phyloP scores from a whole-genome alignment of 2,797 vertebrate species.

The Rhyacichthys aspro region DNA sequence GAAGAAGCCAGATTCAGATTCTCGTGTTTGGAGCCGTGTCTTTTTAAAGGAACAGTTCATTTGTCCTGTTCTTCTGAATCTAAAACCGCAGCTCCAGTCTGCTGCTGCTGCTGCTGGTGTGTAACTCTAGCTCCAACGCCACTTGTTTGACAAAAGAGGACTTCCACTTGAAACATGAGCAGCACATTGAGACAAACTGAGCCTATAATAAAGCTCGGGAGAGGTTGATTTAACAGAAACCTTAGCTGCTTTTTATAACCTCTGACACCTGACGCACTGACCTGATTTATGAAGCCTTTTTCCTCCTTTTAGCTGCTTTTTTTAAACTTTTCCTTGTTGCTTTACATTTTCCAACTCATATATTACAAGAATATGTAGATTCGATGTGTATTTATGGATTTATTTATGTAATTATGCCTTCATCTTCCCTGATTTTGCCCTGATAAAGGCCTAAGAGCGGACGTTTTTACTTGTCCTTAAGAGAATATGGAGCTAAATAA shows the following conservation, averaged over 20 bases:
- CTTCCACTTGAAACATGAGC: background rate
- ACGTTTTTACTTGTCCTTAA: no score
- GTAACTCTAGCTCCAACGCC: background rate
- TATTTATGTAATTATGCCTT: no score
- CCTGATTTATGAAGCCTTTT: constrained; percentile 7
- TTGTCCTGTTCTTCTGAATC: background rate
- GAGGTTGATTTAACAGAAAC: background rate
- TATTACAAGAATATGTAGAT: no score
- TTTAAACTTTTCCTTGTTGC: background rate
- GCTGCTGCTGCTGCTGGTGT: no score
- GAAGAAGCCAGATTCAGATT: no score
- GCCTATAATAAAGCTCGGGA: background rate
- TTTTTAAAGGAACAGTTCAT: background rate
- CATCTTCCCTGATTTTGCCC: no score
- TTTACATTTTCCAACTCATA: no score
- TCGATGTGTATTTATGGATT: no score
- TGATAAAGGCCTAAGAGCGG: no score
- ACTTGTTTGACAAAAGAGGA: background rate
- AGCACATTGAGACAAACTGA: background rate
- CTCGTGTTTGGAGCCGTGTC: no score
- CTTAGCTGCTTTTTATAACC: background rate
- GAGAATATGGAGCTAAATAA: background rate
- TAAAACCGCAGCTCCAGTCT: background rate
- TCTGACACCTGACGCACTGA: constrained; percentile 2
- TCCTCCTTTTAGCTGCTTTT: constrained; percentile 2